A percentile compares a stretch with the other conserved stretches of the same genome.
These are phyloP conservation scores for Urosaurus nigricauda DNA, from an alignment of 2,797 vertebrate species.

Conservation along the genomic window DNA sequence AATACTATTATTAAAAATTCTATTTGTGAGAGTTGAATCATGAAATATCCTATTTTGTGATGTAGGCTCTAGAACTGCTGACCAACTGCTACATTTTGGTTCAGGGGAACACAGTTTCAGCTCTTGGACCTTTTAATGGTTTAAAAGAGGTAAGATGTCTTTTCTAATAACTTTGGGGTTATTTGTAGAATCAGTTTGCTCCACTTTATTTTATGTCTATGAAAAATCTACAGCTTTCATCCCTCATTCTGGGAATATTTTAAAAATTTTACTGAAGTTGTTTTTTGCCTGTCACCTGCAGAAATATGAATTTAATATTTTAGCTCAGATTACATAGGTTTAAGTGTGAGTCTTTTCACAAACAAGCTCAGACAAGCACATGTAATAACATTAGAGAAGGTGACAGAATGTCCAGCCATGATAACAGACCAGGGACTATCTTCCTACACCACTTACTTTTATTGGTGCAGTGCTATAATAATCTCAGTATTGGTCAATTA, in stretches of 20 bases:
- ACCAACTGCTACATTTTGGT: constrained; percentile 98
- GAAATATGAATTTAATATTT: not conserved
- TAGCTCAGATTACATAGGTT: not conserved
- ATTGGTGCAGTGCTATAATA: not conserved
- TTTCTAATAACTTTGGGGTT: not conserved
- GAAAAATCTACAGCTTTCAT: not conserved
- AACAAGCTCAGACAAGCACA: not conserved
- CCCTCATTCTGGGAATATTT: not conserved
- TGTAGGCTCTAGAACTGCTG: constrained; percentile 92
- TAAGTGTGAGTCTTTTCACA: not conserved
- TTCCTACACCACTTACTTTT: not conserved
- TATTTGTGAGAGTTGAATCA: constrained; percentile 14
- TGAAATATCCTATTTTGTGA: constrained; percentile 14
- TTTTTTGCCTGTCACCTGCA: not conserved
- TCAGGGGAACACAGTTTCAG: constrained; percentile 96
- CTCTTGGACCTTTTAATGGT: constrained; percentile 90
- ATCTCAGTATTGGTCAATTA: not conserved
- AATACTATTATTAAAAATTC: constrained; percentile 15
- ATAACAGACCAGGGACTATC: not conserved
- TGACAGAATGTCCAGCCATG: not conserved
- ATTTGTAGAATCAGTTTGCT: not conserved
- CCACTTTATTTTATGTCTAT: not conserved
- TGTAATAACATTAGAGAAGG: not conserved
- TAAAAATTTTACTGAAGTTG: not conserved
- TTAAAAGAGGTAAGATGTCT: constrained; percentile 90